These are phyloP conservation scores for Hystrix cristata DNA, from an alignment of 2,113 vertebrate species.

Conservation along the genomic window DNA sequence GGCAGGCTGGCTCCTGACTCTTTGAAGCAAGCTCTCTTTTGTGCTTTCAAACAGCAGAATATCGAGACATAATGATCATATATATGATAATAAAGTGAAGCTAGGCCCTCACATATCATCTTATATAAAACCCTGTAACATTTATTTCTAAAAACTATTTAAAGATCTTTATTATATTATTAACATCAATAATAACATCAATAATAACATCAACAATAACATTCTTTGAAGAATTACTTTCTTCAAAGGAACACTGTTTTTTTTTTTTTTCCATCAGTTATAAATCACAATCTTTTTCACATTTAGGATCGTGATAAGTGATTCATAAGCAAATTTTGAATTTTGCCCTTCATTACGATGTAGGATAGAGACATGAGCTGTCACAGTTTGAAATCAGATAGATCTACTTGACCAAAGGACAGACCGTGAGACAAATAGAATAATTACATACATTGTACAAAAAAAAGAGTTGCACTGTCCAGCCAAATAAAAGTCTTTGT, in stretches of 20 bases:
- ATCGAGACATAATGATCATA: neutral
- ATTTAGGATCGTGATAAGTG: neutral
- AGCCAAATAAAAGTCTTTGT: neutral
- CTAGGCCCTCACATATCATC: neutral
- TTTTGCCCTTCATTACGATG: neutral
- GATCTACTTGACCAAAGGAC: neutral
- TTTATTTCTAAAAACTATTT: slow-evolving; percentile 6
- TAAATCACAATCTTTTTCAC: neutral
- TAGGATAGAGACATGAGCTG: neutral
- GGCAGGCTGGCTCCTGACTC: slow-evolving; percentile 36
- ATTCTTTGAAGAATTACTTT: neutral
- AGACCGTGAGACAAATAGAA: neutral
- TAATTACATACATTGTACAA: neutral
- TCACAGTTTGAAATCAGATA: neutral
- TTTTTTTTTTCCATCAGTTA: neutral
- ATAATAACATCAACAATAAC: neutral
- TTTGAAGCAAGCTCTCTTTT: neutral
- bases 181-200: neutral
- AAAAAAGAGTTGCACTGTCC: neutral
- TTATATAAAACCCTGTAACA: neutral
- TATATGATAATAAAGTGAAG: slow-evolving; percentile 55
- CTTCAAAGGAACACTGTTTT: neutral
- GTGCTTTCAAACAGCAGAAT: neutral
- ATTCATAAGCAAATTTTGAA: slow-evolving; percentile 26
- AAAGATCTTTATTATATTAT: neutral